Evolutionary conservation across 1,140 invertebrate genomes (phyloP).

Genomic region (Drosophila guanche): DNA sequence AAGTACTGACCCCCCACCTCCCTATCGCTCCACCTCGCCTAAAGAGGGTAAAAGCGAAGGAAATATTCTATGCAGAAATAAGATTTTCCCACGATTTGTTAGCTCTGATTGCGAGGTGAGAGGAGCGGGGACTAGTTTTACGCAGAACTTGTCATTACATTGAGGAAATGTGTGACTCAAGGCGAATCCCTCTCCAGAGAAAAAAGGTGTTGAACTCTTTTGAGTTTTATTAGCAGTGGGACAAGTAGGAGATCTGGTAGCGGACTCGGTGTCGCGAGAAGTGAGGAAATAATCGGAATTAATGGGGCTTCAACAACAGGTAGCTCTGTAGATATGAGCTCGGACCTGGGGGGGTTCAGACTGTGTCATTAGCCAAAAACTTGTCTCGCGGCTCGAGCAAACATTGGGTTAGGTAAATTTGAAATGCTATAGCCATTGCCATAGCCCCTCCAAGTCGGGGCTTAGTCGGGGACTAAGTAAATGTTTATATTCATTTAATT

Average conservation of each 20-base stretch:
- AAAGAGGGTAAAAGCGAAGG: conserved; percentile 29
- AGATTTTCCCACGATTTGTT: conserved; percentile 78
- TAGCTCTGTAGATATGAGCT: conserved; percentile 22
- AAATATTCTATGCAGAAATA: conserved; percentile 61
- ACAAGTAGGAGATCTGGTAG: conserved; percentile 38
- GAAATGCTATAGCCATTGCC: conserved; percentile 58
- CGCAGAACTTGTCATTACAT: conserved; percentile 73
- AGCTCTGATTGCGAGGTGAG: conserved; percentile 48
- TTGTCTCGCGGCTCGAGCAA: conserved; percentile 27
- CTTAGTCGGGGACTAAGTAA: conserved; percentile 57
- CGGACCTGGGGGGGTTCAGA: conserved; percentile 23
- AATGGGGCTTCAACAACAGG: conserved; percentile 56
- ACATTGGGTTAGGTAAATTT: conserved; percentile 66
- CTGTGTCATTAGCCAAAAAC: conserved; percentile 59
- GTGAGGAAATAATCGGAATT: conserved; percentile 48
- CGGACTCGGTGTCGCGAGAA: no score
- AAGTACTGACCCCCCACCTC: conserved; percentile 23
- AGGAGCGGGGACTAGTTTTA: conserved; percentile 63
- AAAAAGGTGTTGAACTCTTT: conserved; percentile 75
- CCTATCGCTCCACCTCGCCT: conserved; percentile 3
- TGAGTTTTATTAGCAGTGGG: conserved; percentile 53
- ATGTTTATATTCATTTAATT: conserved; percentile 82
- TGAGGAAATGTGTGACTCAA: conserved; percentile 58
- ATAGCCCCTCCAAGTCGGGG: conserved; percentile 32
- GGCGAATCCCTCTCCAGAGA: conserved; percentile 17